Evolutionary conservation across 1,140 invertebrate genomes (phyloP).

Genomic region (Linepithema humile): DNA sequence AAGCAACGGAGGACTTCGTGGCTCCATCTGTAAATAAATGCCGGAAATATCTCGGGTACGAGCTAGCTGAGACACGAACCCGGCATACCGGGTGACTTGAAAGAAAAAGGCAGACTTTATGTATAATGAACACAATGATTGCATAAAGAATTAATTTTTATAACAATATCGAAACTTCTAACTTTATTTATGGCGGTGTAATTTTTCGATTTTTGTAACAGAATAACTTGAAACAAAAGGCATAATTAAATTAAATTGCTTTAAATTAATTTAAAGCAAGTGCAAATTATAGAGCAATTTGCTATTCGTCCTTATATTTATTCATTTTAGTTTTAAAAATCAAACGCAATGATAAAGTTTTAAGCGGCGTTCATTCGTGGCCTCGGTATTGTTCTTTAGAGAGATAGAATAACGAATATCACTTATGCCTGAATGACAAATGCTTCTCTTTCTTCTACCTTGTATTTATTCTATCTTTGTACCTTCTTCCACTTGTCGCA

Average conservation of each 20-base stretch:
- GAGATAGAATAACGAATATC: slow-evolving; percentile 3
- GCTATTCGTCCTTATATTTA: background rate
- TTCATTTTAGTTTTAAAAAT: background rate
- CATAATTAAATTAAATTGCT: background rate
- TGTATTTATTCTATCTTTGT: slow-evolving; percentile 36
- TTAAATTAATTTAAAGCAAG: background rate
- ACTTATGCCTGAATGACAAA: slow-evolving; percentile 20
- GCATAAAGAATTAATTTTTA: background rate
- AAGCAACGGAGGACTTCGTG: slow-evolving; percentile 23
- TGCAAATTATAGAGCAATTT: no score
- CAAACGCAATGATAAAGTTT: background rate
- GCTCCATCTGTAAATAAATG: slow-evolving; percentile 70
- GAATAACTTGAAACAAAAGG: background rate
- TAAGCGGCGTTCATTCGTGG: background rate
- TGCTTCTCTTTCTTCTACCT: background rate
- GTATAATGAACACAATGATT: background rate
- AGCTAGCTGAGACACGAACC: slow-evolving; percentile 74
- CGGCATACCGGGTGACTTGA: slow-evolving; percentile 30
- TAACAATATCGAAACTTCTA: background rate
- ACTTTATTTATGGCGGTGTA: background rate
- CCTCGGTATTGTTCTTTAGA: background rate
- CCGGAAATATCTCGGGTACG: slow-evolving; percentile 49
- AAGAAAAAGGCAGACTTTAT: background rate
- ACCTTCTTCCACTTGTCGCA: slow-evolving; percentile 13
- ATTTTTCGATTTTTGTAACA: background rate